A percentile compares a stretch with the other conserved stretches of the same genome.
Conservation (phyloP, 2,797 vertebrate species). For the Chelonia mydas region DNA sequence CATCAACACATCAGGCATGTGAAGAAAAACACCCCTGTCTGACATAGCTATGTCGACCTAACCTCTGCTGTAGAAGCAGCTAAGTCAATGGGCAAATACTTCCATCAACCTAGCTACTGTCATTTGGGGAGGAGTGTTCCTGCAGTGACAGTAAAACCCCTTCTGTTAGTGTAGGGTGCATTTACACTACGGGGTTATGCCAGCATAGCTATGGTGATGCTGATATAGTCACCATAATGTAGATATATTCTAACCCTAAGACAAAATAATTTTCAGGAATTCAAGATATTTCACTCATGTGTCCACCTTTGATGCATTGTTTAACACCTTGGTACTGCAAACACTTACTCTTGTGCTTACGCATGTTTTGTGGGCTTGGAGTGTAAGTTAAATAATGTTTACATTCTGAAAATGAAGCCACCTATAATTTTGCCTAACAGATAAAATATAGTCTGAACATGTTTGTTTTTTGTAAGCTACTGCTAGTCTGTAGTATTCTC, state of each 20-base stretch:
- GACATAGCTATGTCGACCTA: background rate
- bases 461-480: background rate
- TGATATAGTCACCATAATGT: background rate
- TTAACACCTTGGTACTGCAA: background rate
- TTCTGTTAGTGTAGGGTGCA: background rate
- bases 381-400: background rate
- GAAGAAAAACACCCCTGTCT: background rate
- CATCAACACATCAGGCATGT: background rate
- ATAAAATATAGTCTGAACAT: background rate
- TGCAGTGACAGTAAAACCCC: background rate
- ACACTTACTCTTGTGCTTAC: accelerated
- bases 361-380: background rate
- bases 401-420: background rate
- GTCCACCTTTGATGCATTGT: background rate
- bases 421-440: background rate
- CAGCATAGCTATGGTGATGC: background rate
- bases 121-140: background rate
- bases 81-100: background rate
- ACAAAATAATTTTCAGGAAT: background rate
- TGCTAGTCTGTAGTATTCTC: background rate
- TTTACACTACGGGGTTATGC: background rate
- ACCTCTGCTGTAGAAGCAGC: background rate
- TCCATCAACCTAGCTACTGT: background rate
- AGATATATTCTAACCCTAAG: background rate
- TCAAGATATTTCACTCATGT: background rate